Conservation (phyloP, 2,113 vertebrate species). For the Leptobrachium ailaonicum region DNA sequence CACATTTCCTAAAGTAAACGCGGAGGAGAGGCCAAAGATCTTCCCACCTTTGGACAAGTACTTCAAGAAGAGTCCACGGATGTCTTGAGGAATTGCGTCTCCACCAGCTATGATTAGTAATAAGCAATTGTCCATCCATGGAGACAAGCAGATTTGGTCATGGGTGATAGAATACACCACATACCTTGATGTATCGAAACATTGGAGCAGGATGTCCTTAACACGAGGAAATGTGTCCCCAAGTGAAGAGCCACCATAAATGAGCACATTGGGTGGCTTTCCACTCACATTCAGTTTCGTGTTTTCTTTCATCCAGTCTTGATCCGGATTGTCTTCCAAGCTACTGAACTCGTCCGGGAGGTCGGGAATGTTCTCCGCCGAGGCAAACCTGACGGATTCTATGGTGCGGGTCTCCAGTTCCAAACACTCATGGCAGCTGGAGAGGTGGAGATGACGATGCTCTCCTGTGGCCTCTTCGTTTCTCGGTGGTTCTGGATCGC, state of each 20-base stretch:
- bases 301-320: not conserved
- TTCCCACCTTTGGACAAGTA: slow-evolving; percentile 83
- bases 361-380: slow-evolving; percentile 83
- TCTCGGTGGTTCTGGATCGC: not conserved
- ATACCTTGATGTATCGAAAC: slow-evolving; percentile 74
- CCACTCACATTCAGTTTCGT: slow-evolving; percentile 50
- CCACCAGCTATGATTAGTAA: slow-evolving; percentile 79
- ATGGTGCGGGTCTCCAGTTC: slow-evolving; percentile 93
- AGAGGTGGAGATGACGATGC: slow-evolving; percentile 78
- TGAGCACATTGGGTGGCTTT: slow-evolving; percentile 85
- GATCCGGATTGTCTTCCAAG: slow-evolving; percentile 44
- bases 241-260: slow-evolving; percentile 74
- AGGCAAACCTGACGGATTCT: slow-evolving; percentile 83
- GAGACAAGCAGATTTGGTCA: slow-evolving; percentile 75
- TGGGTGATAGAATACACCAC: slow-evolving; percentile 76
- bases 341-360: slow-evolving; percentile 69
- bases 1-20: slow-evolving; percentile 72
- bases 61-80: slow-evolving; percentile 69
- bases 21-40: slow-evolving; percentile 75
- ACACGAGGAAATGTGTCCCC: slow-evolving; percentile 64
- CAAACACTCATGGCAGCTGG: slow-evolving; percentile 88
- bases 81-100: slow-evolving; percentile 62
- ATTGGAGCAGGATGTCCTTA: slow-evolving; percentile 68
- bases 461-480: slow-evolving; percentile 30
- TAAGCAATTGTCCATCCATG: slow-evolving; percentile 81